Evolutionary conservation across 2,888 invertebrate genomes (phyloP).

Genomic region (Ligdia adustata): DNA sequence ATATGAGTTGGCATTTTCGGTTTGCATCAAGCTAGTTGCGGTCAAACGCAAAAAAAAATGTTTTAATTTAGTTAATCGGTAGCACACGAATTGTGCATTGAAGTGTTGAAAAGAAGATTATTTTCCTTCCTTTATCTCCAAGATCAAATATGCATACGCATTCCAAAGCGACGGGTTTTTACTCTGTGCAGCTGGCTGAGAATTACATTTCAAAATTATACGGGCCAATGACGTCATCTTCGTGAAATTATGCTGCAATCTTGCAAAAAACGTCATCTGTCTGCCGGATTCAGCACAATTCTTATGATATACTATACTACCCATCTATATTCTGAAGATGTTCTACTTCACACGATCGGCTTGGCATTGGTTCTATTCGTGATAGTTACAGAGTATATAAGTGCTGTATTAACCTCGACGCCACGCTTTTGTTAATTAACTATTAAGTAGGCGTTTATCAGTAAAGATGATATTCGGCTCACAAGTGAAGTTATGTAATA

Average conservation of each 20-base stretch:
- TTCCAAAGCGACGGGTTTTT: constrained; percentile 1
- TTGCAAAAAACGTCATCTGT: neutral
- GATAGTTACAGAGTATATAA: neutral
- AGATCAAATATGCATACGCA: neutral
- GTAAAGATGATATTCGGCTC: no score
- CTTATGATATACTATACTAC: neutral
- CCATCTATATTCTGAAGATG: neutral
- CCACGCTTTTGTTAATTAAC: no score
- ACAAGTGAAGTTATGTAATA: no score
- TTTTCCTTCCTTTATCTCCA: no score
- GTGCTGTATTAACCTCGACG: neutral
- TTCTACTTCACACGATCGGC: constrained; percentile 6
- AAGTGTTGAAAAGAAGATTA: no score
- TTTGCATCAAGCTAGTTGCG: no score
- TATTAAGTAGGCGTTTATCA: no score
- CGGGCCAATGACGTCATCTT: constrained; percentile 7
- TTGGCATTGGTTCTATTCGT: constrained; percentile 3
- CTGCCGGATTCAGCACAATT: neutral
- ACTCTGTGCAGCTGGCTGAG: neutral
- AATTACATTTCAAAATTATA: constrained; percentile 10
- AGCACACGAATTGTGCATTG: no score
- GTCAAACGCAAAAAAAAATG: no score
- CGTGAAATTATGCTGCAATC: constrained; percentile 1
- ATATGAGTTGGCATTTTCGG: no score
- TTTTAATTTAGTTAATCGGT: no score